A percentile compares a stretch with the other conserved stretches of the same genome.
Conservation (phyloP, 2,797 vertebrate species). For the Gymnoscopelus braueri region DNA sequence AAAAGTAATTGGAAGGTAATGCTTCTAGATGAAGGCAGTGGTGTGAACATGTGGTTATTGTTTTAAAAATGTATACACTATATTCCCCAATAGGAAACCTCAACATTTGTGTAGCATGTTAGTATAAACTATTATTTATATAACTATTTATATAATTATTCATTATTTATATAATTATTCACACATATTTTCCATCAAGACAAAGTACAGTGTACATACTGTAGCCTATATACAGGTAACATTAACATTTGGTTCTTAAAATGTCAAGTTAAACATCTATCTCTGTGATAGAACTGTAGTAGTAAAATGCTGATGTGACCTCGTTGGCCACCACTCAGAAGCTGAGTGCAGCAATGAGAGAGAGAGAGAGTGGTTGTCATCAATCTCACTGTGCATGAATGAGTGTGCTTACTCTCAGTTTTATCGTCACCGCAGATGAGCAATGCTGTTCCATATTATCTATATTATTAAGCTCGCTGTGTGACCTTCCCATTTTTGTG, state of each 20-base stretch:
- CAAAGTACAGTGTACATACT: background rate
- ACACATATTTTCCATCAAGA: no score
- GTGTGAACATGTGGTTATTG: no score
- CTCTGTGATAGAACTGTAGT: conserved; percentile 25
- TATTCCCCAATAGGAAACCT: no score
- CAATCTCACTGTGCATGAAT: conserved; percentile 47
- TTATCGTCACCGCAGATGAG: conserved; percentile 37
- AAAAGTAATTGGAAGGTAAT: no score
- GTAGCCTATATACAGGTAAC: background rate
- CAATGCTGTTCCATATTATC: conserved; percentile 18
- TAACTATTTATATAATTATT: no score
- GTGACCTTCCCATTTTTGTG: conserved; percentile 1
- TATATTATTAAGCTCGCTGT: conserved; percentile 31
- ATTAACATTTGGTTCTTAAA: background rate
- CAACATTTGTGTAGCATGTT: no score
- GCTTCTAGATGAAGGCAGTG: no score
- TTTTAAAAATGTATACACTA: no score
- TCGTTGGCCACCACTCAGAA: conserved; percentile 45
- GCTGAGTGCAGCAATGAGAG: conserved; percentile 42
- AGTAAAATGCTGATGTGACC: conserved; percentile 37
- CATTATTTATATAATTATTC: no score
- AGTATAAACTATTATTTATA: no score
- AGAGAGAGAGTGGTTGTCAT: conserved; percentile 40
- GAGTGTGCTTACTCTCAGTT: conserved; percentile 41
- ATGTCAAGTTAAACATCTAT: no score